phyloP scores from a whole-genome alignment of 1,140 invertebrate species.

The Hypsibius dujardini region DNA sequence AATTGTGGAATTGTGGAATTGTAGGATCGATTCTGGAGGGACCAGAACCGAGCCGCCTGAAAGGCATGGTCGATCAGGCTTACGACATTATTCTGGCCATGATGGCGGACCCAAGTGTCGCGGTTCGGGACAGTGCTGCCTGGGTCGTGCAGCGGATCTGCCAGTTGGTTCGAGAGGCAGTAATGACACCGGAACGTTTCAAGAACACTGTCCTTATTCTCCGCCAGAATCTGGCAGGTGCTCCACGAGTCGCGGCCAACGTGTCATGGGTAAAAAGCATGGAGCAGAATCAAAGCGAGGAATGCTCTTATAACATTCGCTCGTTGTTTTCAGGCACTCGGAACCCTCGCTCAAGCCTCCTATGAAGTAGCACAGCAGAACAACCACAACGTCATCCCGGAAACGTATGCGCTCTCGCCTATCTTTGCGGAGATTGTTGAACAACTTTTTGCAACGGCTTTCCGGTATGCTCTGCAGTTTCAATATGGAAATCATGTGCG shows the following conservation, averaged over 20 bases:
- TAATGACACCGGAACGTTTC: conserved; percentile 69
- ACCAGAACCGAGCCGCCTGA: conserved; percentile 63
- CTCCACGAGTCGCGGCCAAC: conserved; percentile 88
- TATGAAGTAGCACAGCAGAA: conserved; percentile 51
- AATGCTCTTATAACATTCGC: conserved; percentile 84
- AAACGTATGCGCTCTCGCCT: conserved; percentile 77
- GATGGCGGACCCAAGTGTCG: conserved; percentile 78
- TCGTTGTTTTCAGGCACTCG: conserved; percentile 54
- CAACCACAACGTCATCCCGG: conserved; percentile 54
- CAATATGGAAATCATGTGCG: background rate
- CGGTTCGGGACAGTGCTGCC: conserved; percentile 85
- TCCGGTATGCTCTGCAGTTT: conserved; percentile 22
- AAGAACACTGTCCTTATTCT: conserved; percentile 67
- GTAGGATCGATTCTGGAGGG: conserved; percentile 76
- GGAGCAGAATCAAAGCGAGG: conserved; percentile 16
- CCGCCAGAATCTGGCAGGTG: conserved; percentile 61
- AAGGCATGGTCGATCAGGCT: conserved; percentile 82
- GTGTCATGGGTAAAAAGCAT: conserved; percentile 65
- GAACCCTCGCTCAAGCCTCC: conserved; percentile 85
- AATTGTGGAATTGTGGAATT: conserved; percentile 19
- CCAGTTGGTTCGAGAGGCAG: conserved; percentile 86
- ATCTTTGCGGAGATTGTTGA: conserved; percentile 80
- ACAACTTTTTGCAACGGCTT: conserved; percentile 18
- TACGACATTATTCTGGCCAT: conserved; percentile 82
- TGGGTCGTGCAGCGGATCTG: conserved; percentile 96